Evolutionary conservation across 2,888 invertebrate genomes (phyloP), one percentile per base, ranked within the genome.

Genomic region (Torymus texanus): DNA sequence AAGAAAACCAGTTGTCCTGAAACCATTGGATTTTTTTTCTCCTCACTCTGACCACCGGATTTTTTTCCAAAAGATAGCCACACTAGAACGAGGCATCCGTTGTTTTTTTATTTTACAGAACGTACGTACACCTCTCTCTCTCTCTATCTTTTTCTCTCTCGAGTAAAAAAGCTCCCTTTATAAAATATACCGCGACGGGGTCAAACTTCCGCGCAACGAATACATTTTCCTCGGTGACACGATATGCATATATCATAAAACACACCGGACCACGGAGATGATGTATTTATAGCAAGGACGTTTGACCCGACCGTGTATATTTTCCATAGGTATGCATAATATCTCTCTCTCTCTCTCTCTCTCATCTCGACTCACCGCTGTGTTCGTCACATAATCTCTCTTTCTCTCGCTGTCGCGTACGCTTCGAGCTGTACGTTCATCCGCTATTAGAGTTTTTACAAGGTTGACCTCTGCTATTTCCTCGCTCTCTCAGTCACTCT

Each of bases 391-490:
- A 41, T n/a, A n/a, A n/a, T n/a, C n/a, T n/a, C n/a, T n/a, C n/a
- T n/a, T n/a, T 76, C 56, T 53, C 18, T 51, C 59, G 16, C 61
- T n/a, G n/a, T 78, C 75, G 68, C 71, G 73, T 70, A 50, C 58
- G 21, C 24, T 29, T 29, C 41, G 70, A 74, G 65, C 18, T 79
- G 74, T 59, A 68, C 79, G 79, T 70, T 59, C 55, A 79, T 65
- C 65, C 79, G 53, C 71, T 75, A 67, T 75, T 71, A 61, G 29
- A 67, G 62, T 76, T 76, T 79, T 75, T 75, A 75, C 67, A 80
- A 62, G 67, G 29, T 66, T 67, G 67, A 75, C 67, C 67, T 72
- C 72, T 55, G 29, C 56, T 50, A 16, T 61, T 61, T 66, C 70
- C 51, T 70, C 61, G 65, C 59, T 18, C 3, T 29, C 29, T 18